phyloP scores from a whole-genome alignment of 1,140 invertebrate genomes.

The Pemphigus obesinymphae region DNA sequence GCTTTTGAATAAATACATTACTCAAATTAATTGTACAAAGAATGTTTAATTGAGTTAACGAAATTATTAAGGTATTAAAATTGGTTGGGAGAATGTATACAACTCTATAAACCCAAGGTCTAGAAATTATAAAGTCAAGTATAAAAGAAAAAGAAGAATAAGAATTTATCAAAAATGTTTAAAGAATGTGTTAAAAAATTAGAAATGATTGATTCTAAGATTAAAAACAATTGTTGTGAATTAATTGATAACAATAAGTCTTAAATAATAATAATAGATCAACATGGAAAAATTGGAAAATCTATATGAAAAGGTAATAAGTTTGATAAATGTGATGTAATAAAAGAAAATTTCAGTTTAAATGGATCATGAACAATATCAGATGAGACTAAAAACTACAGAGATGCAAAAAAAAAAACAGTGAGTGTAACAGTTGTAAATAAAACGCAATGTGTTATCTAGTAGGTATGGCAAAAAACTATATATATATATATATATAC shows the following conservation, averaged over 20 bases:
- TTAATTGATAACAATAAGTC: neutral
- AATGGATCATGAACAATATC: slow-evolving; percentile 33
- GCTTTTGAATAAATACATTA: slow-evolving; percentile 26
- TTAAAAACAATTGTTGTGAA: slow-evolving; percentile 1
- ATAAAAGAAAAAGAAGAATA: slow-evolving; percentile 21
- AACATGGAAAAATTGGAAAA: slow-evolving; percentile 40
- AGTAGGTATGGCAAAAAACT: no score
- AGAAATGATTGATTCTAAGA: slow-evolving; percentile 21
- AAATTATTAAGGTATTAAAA: slow-evolving; percentile 18
- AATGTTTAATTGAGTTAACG: slow-evolving; percentile 23
- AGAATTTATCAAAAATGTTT: slow-evolving; percentile 16
- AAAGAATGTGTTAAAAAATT: slow-evolving; percentile 30
- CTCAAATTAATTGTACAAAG: slow-evolving; percentile 25
- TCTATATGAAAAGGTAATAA: slow-evolving; percentile 30
- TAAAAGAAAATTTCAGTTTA: slow-evolving; percentile 25
- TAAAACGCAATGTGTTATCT: no score
- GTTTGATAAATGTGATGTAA: neutral
- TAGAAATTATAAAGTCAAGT: slow-evolving; percentile 36
- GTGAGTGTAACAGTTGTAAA: no score
- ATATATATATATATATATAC: no score
- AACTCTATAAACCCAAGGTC: slow-evolving; percentile 23
- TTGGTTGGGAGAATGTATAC: slow-evolving; percentile 1
- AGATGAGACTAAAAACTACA: neutral
- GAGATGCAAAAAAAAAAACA: neutral
- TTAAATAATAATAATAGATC: slow-evolving; percentile 25